phyloP scores from a whole-genome alignment of 2,888 invertebrate genomes.

The Meganola albula region DNA sequence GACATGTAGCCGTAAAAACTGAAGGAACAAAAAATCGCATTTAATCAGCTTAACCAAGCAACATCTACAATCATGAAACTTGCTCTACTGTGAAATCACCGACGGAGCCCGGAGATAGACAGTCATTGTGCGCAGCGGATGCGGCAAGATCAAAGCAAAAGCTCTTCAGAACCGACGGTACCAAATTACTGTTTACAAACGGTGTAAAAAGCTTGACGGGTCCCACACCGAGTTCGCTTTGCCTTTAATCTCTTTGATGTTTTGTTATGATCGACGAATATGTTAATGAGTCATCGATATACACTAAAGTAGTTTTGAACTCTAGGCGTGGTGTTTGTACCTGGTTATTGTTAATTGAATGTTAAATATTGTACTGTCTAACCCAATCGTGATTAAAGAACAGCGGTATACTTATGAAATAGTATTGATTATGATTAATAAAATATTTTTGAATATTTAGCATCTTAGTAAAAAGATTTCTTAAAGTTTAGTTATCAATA shows the following conservation, averaged over 20 bases:
- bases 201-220: conserved; percentile 59
- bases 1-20: too few species aligned
- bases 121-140: conserved; percentile 62
- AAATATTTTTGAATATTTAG: too few species aligned
- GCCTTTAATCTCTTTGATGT: conserved; percentile 40
- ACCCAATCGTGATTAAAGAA: too few species aligned
- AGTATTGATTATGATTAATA: too few species aligned
- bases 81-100: conserved; percentile 33
- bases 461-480: too few species aligned
- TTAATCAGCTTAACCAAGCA: conserved; percentile 26
- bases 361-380: too few species aligned
- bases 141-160: conserved; percentile 62
- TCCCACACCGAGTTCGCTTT: conserved; percentile 42
- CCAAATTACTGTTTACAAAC: conserved; percentile 60
- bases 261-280: conserved; percentile 32
- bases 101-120: conserved; percentile 41
- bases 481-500: too few species aligned
- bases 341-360: too few species aligned
- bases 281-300: conserved; percentile 45
- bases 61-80: conserved; percentile 19
- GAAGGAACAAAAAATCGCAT: conserved; percentile 14
- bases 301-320: conserved; percentile 29
- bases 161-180: conserved; percentile 38
- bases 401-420: too few species aligned
- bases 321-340: too few species aligned